Evolutionary conservation across 1,140 invertebrate genomes (phyloP), one percentile per base, ranked within the genome.

Genomic region (Cyclargus thomasi): DNA sequence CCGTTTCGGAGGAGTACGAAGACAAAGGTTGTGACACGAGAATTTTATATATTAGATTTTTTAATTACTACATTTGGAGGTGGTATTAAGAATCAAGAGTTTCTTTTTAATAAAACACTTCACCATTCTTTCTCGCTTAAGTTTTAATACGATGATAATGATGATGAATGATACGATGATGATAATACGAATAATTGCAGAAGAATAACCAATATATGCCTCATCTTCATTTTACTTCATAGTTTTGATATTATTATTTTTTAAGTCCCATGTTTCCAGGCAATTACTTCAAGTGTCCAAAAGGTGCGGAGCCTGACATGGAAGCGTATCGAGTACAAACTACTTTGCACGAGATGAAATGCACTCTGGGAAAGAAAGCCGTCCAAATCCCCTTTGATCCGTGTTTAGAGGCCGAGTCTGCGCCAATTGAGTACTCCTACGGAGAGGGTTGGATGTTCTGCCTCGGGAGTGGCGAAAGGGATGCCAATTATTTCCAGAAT

Each of bases 371-470:
- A 0, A 81, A 83, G 62, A 63, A 72, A 39, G 85, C 87, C 0
- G 79, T 79, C 10, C 77, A 76, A 21, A 73, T 90, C n/a, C 55
- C 80, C 0, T 74, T 88, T 0, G 87, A 90, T 67, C 87, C 87
- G 21, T 90, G 87, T 63, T 86, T 90, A 35, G 87, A 90, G 73
- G 85, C 82, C 17, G 87, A 90, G 72, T 77, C 83, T 6, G 85
- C 87, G 0, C 86, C 87, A 0, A 88, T 88, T 65, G 88, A 90
- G 63, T 90, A 89, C 57, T 90, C 88, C 0, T 90, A 84, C 62
- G 75, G 85, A 53, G 88, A 90, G 78, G 86, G 86, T 6, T 90
- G 88, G 88, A 88, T 89, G 88, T 90, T 90, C 68, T 90, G 88
- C 62, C 77, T 90, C 11, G 88, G 88, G 0, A 86, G 81, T 69